A percentile compares a stretch with the other conserved stretches of the same genome.
Evolutionary conservation across 2,113 vertebrate genomes (phyloP).

Genomic region (Aleadryas rufinucha): DNA sequence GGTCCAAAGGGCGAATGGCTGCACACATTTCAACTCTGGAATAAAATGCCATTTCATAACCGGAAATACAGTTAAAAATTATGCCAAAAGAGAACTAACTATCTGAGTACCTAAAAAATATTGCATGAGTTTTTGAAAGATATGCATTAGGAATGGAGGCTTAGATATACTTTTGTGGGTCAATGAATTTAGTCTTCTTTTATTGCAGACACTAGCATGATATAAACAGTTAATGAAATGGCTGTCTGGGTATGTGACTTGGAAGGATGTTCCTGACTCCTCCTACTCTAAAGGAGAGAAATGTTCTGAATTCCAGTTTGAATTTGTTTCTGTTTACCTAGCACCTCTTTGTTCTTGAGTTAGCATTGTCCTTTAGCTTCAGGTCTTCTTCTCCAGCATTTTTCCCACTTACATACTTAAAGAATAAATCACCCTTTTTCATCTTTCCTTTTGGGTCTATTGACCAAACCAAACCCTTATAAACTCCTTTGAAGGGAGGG

Average conservation of each 20-base stretch:
- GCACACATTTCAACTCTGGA: neutral
- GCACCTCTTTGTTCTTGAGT: neutral
- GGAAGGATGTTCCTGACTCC: neutral
- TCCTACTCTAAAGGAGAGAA: neutral
- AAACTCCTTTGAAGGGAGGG: neutral
- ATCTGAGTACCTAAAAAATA: neutral
- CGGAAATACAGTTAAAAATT: neutral
- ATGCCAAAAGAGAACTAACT: neutral
- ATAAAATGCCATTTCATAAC: neutral
- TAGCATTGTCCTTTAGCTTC: neutral
- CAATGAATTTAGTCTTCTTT: neutral
- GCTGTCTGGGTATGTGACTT: neutral
- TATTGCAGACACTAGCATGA: neutral
- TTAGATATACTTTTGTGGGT: neutral
- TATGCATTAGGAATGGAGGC: neutral
- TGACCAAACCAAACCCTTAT: neutral
- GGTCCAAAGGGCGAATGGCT: neutral
- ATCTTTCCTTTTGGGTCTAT: neutral
- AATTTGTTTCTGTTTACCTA: neutral
- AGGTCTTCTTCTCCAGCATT: neutral
- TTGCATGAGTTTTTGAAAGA: neutral
- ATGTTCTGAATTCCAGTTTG: neutral
- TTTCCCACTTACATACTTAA: neutral
- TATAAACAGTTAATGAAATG: neutral
- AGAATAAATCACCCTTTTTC: neutral